A percentile compares a stretch with the other conserved stretches of the same genome.
These are phyloP conservation scores for Chaetops frenatus DNA, from an alignment of 2,113 vertebrate species.

Conservation along the genomic window DNA sequence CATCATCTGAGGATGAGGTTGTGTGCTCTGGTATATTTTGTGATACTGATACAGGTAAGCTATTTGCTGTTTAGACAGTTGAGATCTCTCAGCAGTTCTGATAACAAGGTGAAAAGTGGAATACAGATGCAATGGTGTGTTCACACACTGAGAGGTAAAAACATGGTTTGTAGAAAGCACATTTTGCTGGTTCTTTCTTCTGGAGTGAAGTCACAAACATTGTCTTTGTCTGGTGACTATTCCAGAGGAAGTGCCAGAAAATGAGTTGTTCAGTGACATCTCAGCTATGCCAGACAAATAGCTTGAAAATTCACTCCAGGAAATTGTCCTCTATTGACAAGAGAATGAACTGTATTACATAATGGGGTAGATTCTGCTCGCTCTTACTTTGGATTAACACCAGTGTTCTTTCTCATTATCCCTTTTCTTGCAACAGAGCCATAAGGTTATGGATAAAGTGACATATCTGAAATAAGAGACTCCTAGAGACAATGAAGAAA, in stretches of 20 bases:
- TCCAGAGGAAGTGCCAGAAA: neutral
- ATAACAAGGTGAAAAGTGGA: neutral
- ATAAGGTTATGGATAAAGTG: neutral
- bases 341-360: neutral
- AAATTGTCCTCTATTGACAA: neutral
- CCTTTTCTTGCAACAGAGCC: neutral
- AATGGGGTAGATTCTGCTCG: neutral
- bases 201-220: neutral
- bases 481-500: constrained; percentile 17
- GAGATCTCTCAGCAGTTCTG: neutral
- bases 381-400: neutral
- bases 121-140: neutral
- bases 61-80: neutral
- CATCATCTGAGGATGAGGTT: neutral
- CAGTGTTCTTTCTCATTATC: neutral
- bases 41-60: neutral
- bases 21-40: neutral
- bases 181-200: neutral
- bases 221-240: neutral
- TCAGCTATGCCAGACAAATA: neutral
- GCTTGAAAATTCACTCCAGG: neutral
- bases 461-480: neutral
- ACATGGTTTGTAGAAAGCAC: neutral
- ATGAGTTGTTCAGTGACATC: neutral
- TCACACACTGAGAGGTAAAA: neutral